Evolutionary conservation across 53 echinoderm and acorn worm species (phyloP).

Genomic region (Arbacia lixula): DNA sequence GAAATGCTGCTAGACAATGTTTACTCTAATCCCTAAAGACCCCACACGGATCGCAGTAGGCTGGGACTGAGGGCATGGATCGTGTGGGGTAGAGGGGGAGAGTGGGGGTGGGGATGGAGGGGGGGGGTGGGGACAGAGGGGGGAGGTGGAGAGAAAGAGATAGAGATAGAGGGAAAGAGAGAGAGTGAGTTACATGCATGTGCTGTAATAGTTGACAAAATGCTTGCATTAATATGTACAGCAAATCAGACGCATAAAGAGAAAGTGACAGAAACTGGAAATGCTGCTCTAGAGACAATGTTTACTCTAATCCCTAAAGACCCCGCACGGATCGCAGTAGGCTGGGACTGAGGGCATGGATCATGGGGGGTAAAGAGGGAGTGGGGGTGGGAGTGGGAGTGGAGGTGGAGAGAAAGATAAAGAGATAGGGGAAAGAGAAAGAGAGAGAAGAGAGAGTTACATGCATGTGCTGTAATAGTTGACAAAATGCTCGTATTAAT

Average conservation of each 20-base stretch:
- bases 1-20: background rate
- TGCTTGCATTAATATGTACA: no score
- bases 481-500: no score
- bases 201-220: no score
- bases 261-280: no score
- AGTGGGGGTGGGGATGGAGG: no score
- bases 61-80: no score
- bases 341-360: no score
- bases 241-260: no score
- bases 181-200: background rate
- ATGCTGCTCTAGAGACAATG: background rate
- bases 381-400: background rate
- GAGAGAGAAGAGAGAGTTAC: background rate
- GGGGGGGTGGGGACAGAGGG: background rate
- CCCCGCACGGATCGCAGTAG: background rate
- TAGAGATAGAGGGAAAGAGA: background rate
- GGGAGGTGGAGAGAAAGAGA: background rate
- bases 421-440: background rate
- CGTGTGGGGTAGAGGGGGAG: no score
- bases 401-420: background rate
- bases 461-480: background rate
- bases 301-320: conserved; percentile 17
- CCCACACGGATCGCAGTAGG: background rate
- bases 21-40: conserved; percentile 13
- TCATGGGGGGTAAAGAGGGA: no score